Evolutionary conservation across 2,888 invertebrate genomes (phyloP).

Genomic region (Hirtodrosophila cameraria): DNA sequence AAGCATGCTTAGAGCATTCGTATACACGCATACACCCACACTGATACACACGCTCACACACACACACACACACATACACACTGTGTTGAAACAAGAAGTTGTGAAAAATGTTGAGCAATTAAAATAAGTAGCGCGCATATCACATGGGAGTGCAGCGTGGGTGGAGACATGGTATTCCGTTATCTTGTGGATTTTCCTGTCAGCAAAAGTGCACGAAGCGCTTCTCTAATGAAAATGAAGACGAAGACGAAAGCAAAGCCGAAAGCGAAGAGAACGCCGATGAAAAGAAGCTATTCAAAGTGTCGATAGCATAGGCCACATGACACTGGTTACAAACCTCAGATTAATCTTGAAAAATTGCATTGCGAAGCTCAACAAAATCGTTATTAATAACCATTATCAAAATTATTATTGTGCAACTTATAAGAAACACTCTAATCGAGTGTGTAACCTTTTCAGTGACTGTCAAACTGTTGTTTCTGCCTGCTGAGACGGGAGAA

Average conservation of each 20-base stretch:
- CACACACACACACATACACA: constrained; percentile 2
- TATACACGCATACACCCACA: constrained; percentile 9
- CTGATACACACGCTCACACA: background rate
- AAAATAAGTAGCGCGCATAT: constrained; percentile 67
- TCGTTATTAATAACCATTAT: background rate
- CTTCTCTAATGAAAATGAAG: constrained; percentile 34
- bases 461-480: too few relatives aligned
- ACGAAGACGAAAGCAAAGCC: too few relatives aligned
- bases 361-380: too few relatives aligned
- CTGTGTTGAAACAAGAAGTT: constrained; percentile 45
- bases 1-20: constrained; percentile 44
- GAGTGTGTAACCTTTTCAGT: too few relatives aligned
- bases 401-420: background rate
- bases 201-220: constrained; percentile 47
- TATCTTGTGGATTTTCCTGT: constrained; percentile 60
- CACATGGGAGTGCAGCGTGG: constrained; percentile 22
- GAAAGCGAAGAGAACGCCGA: constrained; percentile 1
- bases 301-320: constrained; percentile 1
- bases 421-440: too few relatives aligned
- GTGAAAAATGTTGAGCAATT: constrained; percentile 74
- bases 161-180: constrained; percentile 22
- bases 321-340: constrained; percentile 9
- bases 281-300: background rate
- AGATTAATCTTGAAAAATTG: background rate
- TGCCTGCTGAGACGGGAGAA: too few relatives aligned